Base-by-base conservation (phyloP, 2,797 vertebrate genomes). In the Chrysocyon brachyurus region DNA sequence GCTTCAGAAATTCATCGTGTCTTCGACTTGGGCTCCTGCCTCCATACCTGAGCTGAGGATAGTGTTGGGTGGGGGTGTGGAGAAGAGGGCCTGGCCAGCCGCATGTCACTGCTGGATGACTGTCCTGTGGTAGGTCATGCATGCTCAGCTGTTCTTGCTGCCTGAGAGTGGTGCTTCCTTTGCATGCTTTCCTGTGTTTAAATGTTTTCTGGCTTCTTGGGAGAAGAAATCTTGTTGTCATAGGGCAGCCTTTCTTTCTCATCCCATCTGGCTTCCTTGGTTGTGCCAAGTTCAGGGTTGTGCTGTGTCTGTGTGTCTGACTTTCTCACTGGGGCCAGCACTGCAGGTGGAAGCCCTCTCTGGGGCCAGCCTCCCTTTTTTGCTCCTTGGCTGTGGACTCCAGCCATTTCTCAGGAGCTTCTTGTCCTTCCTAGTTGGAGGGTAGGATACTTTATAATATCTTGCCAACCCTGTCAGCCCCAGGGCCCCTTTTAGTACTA, bases 11-110 rank as follows among this genome's bases (percentile, higher is more conserved):
- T 36, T 70, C 19, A 28, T 22, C 5, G 8, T 73, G 68, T 81
- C 83, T 94, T 66, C 16, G 61, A 63, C 87, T 61, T 78, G 87
- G 66, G 61, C 77, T 90, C 70, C 36, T 73, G 86, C 79, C 59
- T 78, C 31, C 16, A 16, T 12, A 8, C 40, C 6, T 28, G 52
- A 40, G 57, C 72, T 49, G 61, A 92, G 83, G 57, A 17, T 78
- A 85, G 56, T 59, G 40, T 26, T 31, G 36, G 83, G 78, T 16
- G 4, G 82, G n/a, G 49, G 28, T 19, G 11, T 22, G 21, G 17
- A 12, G 77, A 82, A 14, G 52, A 7, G 24, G 15, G 11, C 63
- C 68, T 28, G 68, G 70, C 85, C 26, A 21, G 16, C 61, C 8
- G 12, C 54, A 7, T 3, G 24, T 28, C 63, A 40, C 40, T 3